Base-by-base conservation (phyloP, 2,113 vertebrate genomes). In the Rostratula benghalensis region DNA sequence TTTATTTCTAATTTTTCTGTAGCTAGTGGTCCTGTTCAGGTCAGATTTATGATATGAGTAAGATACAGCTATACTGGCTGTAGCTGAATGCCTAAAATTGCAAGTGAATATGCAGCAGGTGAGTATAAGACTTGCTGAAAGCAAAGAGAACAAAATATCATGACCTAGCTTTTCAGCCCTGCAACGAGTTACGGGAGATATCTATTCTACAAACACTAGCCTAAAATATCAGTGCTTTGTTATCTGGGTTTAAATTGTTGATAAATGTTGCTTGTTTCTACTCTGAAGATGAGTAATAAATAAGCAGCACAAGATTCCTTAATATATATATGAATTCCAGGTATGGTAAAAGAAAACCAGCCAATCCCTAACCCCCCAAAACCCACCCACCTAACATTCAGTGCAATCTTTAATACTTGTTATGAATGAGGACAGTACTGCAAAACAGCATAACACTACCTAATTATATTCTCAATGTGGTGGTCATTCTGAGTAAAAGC, bases 311-410 rank as follows among this genome's bases (percentile, higher is more conserved):
- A 67, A 68, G 13, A 11, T 75, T 30, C 9, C 11, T 79, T 76
- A 76, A 43, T 2, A 6, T 13, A 6, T 13, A 1, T 28, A 50
- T 59, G 7, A 3, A 76, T 76, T 88, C 23, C 48, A 60, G 13
- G 3, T 54, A 75, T 1, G 2, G 25, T 23, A 54, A 43, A 64
- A 51, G 11, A 63, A 43, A 9, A 0, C 3, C 5, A 18, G 4
- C 3, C 30, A 81, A 27, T 12, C 4, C 7, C 7, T 23, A 1
- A 24, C 14, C 4, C 7, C 7, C 24, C 1, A 0, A n/a, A 89
- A n/a, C 12, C 0, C 3, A 30, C 1, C 3, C 13, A 3, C 8
- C 7, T 35, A 48, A 31, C 4, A 41, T 65, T 73, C 31, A 51
- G 23, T 61, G 35, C 20, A 60, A 24, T 13, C 20, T 76, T 75